Base-by-base conservation (phyloP, 2,888 invertebrate genomes). In the Octonoba sinensis region DNA sequence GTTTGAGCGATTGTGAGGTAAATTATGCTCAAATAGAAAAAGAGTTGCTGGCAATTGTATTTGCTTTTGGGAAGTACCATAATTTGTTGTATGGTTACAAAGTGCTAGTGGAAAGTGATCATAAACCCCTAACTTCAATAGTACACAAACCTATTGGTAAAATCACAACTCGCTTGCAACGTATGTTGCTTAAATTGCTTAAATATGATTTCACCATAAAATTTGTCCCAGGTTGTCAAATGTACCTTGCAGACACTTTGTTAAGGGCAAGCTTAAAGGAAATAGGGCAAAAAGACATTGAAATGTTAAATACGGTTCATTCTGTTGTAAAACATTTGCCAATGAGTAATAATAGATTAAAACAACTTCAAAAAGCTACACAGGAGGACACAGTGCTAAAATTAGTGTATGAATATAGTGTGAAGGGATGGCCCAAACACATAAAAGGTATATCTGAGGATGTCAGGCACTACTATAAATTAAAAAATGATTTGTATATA, bases 141-240 rank as follows among this genome's bases (percentile, higher is more conserved):
- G 69, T 62, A 13, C 16, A 60, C 3, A 76, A 69, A 62, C 62
- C 62, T 12, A 62, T 64, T 0, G 1, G 13, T 46, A 70, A 77
- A 47, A 77, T 77, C 16, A 36, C 56, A 1, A n/a, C 62, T n/a
- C 18, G 64, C 3, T 36, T 70, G 24, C 56, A 62, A 64, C 36
- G 15, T 56, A 69, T 64, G 70, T 11, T 77, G 1, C 46, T 77
- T 20, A 77, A 77, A 51, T 22, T 64, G 3, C 11, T 64, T n/a
- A 77, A 77, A 20, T 70, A 77, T 46, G 27, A 70, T 46, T 77
- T 70, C 36, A 47, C 47, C n/a, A 46, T 70, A 18, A 22, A 51
- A 15, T 77, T 56, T 70, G 24, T 76, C 1, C 18, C 59, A 51
- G 60, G 69, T 36, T 69, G 3, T 16, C 54, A 70, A 51, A 64